phyloP scores from a whole-genome alignment of 2,113 vertebrate species.

The Alethe castanea region DNA sequence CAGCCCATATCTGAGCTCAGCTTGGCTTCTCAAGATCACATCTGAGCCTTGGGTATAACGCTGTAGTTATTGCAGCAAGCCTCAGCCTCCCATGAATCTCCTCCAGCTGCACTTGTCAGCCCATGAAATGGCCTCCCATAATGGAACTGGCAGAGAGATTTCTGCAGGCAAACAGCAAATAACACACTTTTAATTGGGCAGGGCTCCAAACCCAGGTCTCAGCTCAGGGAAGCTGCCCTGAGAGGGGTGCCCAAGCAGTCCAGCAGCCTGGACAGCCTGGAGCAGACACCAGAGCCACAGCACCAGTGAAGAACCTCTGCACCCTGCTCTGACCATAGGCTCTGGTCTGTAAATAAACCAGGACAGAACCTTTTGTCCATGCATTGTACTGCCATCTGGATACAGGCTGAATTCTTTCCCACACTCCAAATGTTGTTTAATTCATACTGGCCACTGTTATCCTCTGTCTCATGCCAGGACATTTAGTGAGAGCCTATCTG shows the following conservation, averaged over 20 bases:
- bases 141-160: not conserved
- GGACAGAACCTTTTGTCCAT: not conserved
- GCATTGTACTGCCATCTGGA: not conserved
- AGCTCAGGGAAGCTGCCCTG: not conserved
- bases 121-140: not conserved
- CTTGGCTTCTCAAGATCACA: not conserved
- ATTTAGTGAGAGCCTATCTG: constrained; percentile 15
- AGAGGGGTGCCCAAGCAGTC: too few species aligned
- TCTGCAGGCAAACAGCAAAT: not conserved
- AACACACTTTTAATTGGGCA: not conserved
- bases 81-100: not conserved
- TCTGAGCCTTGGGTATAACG: not conserved
- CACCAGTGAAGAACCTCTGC: not conserved
- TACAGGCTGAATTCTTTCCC: not conserved
- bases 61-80: not conserved
- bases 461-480: constrained; percentile 4
- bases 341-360: not conserved
- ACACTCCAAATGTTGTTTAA: constrained; percentile 48
- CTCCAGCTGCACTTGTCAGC: not conserved
- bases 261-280: not conserved
- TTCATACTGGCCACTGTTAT: not conserved
- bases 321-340: not conserved
- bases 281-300: not conserved
- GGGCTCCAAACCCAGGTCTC: not conserved
- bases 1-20: not conserved